A percentile compares a stretch with the other conserved stretches of the same genome.
These are phyloP conservation scores for Pomacea canaliculata DNA, from an alignment of 2,888 invertebrate species.

Conservation along the genomic window DNA sequence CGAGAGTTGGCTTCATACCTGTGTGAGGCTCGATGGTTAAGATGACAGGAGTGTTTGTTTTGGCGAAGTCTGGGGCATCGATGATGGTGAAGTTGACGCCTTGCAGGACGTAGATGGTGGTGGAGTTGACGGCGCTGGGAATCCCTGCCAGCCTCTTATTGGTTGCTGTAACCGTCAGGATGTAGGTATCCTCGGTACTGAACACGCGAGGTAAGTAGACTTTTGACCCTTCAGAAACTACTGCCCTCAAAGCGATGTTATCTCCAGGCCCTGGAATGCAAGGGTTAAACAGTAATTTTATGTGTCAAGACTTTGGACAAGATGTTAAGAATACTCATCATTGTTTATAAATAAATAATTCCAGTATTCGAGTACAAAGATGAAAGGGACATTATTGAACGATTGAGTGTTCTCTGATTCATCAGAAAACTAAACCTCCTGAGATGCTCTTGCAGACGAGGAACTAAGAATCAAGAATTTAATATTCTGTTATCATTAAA, in stretches of 20 bases:
- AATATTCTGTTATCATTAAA: too few species aligned
- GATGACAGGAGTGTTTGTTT: conserved; percentile 28
- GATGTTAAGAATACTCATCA: too few species aligned
- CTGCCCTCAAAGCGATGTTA: conserved; percentile 23
- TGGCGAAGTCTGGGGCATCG: conserved; percentile 35
- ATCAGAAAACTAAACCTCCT: too few species aligned
- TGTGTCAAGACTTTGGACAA: too few species aligned
- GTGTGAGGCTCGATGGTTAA: conserved; percentile 50
- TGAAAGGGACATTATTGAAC: too few species aligned
- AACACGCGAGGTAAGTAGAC: conserved; percentile 37
- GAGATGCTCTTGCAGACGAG: too few species aligned
- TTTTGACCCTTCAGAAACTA: conserved; percentile 28
- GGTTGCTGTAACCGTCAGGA: conserved; percentile 28
- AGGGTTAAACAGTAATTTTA: too few species aligned
- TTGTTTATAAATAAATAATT: too few species aligned
- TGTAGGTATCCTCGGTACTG: conserved; percentile 28
- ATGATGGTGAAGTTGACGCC: conserved; percentile 57
- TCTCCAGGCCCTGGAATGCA: background rate
- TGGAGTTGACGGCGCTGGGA: conserved; percentile 7
- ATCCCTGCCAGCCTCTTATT: conserved; percentile 18
- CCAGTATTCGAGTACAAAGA: too few species aligned
- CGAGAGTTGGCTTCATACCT: conserved; percentile 40
- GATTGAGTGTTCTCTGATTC: too few species aligned
- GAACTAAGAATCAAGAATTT: too few species aligned
- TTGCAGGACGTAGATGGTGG: conserved; percentile 41